Evolutionary conservation across 1,140 invertebrate genomes (phyloP).

Genomic region (Heliconius hewitsoni): DNA sequence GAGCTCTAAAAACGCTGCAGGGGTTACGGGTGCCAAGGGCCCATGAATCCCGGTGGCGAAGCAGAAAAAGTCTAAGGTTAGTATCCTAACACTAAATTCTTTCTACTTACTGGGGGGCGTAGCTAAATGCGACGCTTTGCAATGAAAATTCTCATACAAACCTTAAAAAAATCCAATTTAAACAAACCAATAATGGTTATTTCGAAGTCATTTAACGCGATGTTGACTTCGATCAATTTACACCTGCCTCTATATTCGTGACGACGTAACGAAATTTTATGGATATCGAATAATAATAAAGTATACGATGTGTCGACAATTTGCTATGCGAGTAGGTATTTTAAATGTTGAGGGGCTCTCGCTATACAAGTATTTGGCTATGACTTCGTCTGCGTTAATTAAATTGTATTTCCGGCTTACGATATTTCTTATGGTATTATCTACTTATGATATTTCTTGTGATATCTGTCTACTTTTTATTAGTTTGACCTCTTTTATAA

Average conservation of each 20-base stretch:
- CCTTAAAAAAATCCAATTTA: not conserved
- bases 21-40: too few species aligned
- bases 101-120: too few species aligned
- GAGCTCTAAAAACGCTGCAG: too few species aligned
- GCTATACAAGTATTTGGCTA: not conserved
- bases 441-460: too few species aligned
- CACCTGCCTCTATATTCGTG: constrained; percentile 18
- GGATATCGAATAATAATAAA: constrained; percentile 15
- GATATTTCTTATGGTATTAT: too few species aligned
- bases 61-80: too few species aligned
- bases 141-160: not conserved
- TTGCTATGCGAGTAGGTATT: not conserved
- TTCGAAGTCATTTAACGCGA: constrained; percentile 28
- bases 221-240: constrained; percentile 22
- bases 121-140: too few species aligned
- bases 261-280: constrained; percentile 17
- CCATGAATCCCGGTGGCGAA: too few species aligned
- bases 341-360: not conserved
- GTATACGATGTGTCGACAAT: constrained; percentile 2
- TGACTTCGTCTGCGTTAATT: not conserved
- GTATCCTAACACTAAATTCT: too few species aligned
- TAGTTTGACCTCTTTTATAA: too few species aligned
- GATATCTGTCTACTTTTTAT: too few species aligned
- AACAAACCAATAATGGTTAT: not conserved
- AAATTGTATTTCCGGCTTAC: too few species aligned